Evolutionary conservation across 1,140 invertebrate genomes (phyloP), one percentile per base, ranked within the genome.

Genomic region (Platyscapa corneri): DNA sequence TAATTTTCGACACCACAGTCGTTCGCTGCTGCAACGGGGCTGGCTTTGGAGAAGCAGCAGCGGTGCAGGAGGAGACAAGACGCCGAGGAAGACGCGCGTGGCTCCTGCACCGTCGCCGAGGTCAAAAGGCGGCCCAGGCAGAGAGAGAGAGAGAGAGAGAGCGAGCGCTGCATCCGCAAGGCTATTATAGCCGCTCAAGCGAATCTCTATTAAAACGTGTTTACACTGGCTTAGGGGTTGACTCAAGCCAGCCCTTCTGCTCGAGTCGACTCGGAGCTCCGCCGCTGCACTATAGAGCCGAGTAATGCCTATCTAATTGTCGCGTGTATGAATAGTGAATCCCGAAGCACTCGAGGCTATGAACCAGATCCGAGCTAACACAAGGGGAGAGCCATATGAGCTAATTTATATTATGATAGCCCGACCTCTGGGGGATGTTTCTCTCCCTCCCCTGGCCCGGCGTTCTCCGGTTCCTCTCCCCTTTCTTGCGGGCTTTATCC

Each of bases 131-230:
- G 23, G 53, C 46, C 53, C 53, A 77, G 6, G 64, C 53, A 77
- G n/a, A 39, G 72, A 79, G 39, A 72, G n/a, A 87, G 89, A 86
- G 89, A 88, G 90, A 88, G 87, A 23, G 70, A 74, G 77, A 16
- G 10, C 1, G 67, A 34, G n/a, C 6, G 60, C 56, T 65, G 92
- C 92, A 93, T 93, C 92, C 92, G 92, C 91, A 92, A 93, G 92
- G 92, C 93, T 93, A 93, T 93, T 93, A 93, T 93, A 93, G 91
- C 91, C 93, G 93, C 93, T 93, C 93, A 92, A 93, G 93, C 93
- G 93, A 93, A 93, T 93, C 93, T 93, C 93, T 93, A 93, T 93
- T 93, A 93, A 93, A 93, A 93, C 92, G 92, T 93, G 92, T 93
- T 93, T 93, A 93, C 92, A 93, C 93, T 93, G 92, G 93, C 92